Base-by-base conservation (phyloP, 1,140 invertebrate species). In the Drosophila kohkoa region DNA sequence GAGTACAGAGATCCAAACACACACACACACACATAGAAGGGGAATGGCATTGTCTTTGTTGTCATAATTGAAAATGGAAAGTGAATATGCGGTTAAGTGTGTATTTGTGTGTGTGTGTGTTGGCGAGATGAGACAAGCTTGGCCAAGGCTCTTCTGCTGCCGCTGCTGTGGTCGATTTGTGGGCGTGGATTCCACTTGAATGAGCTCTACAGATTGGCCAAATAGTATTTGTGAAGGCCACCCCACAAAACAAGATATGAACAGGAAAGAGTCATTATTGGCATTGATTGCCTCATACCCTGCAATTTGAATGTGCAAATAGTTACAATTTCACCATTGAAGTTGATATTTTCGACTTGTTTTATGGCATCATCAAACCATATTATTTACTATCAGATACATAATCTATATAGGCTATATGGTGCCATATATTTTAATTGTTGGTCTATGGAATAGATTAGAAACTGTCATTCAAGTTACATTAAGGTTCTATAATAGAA, bases 51-150 rank as follows among this genome's bases (percentile, higher is more conserved):
- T 71, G 69, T 59, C 69, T 48, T 88, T 77, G 83, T 69, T 75
- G 75, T 74, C 85, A 66, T 83, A 89, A 88, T 83, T 75, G 77
- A 83, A 88, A 88, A 83, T 82, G 63, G 66, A 88, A 89, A 88
- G 82, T 88, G 77, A 71, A 73, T 79, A 57, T 35, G 51, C 8
- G 25, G n/a, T 15, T 54, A 3, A 16, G 8, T 71, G 43, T 54
- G 54, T 68, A 49, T 45, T 20, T 35, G 62, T 55, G 20, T 55
- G 20, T 66, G 45, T 57, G 67, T 57, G 60, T 63, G 48, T 63
- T 52, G 79, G 54, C 68, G 76, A 77, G 43, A 49, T 57, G 35
- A 38, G 59, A 45, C 28, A 55, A 20, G 41, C 38, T 55, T 54
- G 63, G 35, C 25, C 16, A 25, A 63, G 66, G 51, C 49, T 43